phyloP scores from a whole-genome alignment of 2,113 vertebrate species.

The Phyllopteryx taeniolatus region DNA sequence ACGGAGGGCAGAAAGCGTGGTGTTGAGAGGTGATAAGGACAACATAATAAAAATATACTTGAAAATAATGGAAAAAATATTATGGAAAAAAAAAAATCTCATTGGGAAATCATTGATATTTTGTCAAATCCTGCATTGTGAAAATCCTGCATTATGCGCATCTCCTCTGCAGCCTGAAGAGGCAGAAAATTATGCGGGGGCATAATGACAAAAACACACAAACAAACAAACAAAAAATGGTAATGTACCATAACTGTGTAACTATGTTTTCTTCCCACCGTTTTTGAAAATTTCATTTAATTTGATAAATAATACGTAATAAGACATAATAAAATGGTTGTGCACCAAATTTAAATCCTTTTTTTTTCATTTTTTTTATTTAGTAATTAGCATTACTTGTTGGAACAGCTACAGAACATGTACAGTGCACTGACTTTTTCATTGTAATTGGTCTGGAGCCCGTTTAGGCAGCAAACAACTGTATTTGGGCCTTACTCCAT shows the following conservation, averaged over 20 bases:
- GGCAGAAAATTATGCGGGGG: background rate
- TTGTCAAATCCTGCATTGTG: too few species aligned
- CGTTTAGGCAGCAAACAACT: background rate
- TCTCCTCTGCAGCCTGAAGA: background rate
- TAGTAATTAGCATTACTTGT: background rate
- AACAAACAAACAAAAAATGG: too few species aligned
- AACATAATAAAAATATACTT: background rate
- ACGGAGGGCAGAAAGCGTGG: conserved; percentile 9
- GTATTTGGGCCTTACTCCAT: background rate
- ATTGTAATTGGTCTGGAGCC: background rate
- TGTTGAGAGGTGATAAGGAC: conserved; percentile 12
- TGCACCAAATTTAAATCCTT: background rate
- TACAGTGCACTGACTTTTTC: background rate
- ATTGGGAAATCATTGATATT: too few species aligned
- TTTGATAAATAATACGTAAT: too few species aligned
- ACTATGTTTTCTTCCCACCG: too few species aligned
- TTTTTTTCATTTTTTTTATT: background rate
- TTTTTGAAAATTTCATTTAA: too few species aligned
- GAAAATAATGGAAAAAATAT: too few species aligned
- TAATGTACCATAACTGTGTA: too few species aligned
- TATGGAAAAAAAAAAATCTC: too few species aligned
- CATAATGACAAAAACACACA: background rate
- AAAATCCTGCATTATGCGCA: conserved; percentile 47
- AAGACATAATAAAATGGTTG: background rate
- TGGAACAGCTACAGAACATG: background rate